Evolutionary conservation across 2,113 vertebrate species (phyloP).

Genomic region (Nesoenas mayeri): DNA sequence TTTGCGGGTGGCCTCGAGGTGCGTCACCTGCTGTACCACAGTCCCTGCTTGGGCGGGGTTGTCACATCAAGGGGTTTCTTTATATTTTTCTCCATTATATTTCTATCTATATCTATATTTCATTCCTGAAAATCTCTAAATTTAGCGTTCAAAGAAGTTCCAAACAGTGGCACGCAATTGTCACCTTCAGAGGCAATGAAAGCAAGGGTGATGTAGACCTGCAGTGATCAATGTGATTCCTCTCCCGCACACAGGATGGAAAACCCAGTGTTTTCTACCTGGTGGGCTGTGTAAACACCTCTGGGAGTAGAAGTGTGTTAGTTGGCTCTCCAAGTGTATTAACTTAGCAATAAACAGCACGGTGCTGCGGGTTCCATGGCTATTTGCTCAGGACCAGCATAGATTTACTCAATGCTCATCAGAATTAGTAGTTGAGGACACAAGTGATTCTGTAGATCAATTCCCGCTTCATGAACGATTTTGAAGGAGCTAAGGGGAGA

Average conservation of each 20-base stretch:
- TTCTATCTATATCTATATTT: rapidly evolving
- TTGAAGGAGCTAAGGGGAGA: background rate
- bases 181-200: background rate
- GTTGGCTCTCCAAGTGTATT: background rate
- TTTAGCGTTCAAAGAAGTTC: background rate
- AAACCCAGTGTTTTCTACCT: background rate
- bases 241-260: background rate
- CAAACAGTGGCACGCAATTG: rapidly evolving
- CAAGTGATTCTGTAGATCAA: background rate
- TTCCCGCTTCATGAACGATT: background rate
- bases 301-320: background rate
- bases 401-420: background rate
- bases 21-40: too few species aligned
- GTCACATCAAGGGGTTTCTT: too few species aligned
- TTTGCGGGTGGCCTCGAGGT: background rate
- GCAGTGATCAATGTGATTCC: background rate
- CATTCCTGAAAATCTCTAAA: background rate
- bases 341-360: background rate
- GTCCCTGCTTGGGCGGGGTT: too few species aligned
- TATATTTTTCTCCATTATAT: background rate
- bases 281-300: background rate
- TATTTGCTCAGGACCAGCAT: rapidly evolving
- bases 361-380: rapidly evolving
- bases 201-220: background rate
- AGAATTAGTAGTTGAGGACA: background rate